Evolutionary conservation across 2,888 invertebrate genomes (phyloP).

Genomic region (Macrosoma leucophasiata): DNA sequence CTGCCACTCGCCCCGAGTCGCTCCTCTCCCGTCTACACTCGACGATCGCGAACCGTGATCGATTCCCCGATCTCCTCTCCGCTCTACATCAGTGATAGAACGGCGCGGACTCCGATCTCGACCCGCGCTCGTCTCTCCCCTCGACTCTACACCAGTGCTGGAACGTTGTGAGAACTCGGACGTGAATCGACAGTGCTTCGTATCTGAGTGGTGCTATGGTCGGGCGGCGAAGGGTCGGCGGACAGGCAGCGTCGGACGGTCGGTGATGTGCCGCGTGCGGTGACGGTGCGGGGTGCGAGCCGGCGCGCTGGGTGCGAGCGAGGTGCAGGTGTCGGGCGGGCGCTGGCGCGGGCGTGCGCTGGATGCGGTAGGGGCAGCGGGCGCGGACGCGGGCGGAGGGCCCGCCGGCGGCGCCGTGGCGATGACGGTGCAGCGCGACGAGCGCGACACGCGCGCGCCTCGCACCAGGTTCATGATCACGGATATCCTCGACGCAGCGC

Average conservation of each 20-base stretch:
- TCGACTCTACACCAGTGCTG: conserved; percentile 1
- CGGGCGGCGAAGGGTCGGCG: conserved; percentile 8
- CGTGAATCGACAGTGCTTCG: conserved; percentile 3
- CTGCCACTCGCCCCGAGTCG: conserved; percentile 20
- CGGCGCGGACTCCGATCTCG: conserved; percentile 1
- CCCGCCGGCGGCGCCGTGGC: conserved; percentile 70
- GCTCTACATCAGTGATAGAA: conserved; percentile 1
- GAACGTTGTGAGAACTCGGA: conserved; percentile 8
- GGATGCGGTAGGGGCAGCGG: conserved; percentile 54
- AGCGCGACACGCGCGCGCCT: conserved; percentile 83
- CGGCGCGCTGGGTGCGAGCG: conserved; percentile 53
- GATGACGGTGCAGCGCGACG: conserved; percentile 79
- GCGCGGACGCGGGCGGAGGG: conserved; percentile 46
- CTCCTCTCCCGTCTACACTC: conserved; percentile 10
- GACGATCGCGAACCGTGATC: conserved; percentile 7
- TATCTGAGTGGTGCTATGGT: conserved; percentile 10
- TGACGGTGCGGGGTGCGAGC: conserved; percentile 15
- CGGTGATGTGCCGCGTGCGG: conserved; percentile 24
- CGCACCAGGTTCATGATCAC: conserved; percentile 93
- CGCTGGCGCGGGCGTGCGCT: conserved; percentile 42
- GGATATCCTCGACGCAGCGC: conserved; percentile 83
- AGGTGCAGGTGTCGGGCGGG: conserved; percentile 40
- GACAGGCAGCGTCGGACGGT: conserved; percentile 25
- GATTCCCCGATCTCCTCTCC: conserved; percentile 6
- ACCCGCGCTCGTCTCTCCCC: neutral